A percentile compares a stretch with the other conserved stretches of the same genome.
phyloP scores from a whole-genome alignment of 2,888 invertebrate species.

The Hemithea aestivaria region DNA sequence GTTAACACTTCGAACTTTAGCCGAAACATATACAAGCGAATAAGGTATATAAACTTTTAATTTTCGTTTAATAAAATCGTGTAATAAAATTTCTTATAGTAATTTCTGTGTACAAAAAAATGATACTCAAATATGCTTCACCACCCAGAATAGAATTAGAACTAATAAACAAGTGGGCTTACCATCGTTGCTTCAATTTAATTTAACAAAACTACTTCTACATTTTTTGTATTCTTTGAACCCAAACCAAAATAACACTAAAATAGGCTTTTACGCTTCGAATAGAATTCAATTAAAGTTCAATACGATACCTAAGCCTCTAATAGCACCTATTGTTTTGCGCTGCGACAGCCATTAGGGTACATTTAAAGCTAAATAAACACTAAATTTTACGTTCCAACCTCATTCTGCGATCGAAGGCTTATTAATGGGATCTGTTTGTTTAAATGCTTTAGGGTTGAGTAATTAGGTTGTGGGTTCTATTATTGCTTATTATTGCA shows the following conservation, averaged over 20 bases:
- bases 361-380: conserved; percentile 13
- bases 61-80: no score
- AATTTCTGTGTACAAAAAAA: no score
- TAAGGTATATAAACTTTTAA: no score
- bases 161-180: no score
- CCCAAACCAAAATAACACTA: neutral
- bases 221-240: neutral
- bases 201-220: no score
- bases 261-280: neutral
- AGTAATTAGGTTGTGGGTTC: neutral
- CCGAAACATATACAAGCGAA: no score
- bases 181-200: no score
- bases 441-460: neutral
- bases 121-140: no score
- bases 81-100: no score
- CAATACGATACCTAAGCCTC: conserved; percentile 3
- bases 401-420: conserved; percentile 2
- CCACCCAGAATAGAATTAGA: no score
- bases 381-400: conserved; percentile 14
- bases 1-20: no score
- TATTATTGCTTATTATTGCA: no score
- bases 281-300: conserved; percentile 8
- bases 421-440: neutral
- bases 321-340: conserved; percentile 17
- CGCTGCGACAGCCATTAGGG: conserved; percentile 10